Base-by-base conservation (phyloP, 2,888 invertebrate species). In the Galeopsomyia nigrocyanea region DNA sequence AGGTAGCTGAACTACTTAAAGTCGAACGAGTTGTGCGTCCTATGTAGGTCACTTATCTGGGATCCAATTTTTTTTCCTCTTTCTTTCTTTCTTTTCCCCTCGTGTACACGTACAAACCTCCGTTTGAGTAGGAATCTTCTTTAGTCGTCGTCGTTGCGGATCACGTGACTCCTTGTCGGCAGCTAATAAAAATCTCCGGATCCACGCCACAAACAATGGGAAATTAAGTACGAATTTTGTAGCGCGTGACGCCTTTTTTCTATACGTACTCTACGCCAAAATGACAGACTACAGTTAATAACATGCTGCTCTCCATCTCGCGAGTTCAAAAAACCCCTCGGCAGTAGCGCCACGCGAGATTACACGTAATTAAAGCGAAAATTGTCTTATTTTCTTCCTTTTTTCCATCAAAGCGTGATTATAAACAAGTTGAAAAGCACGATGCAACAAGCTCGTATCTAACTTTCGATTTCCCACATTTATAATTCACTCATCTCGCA, bases 41-140 rank as follows among this genome's bases (percentile, higher is more conserved):
- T 49, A 78, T 77, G 74, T 77, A 68, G 77, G 78, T 78, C 76
- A 77, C 63, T 76, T 77, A 76, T 76, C 75, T 65, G 60, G 26
- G 72, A 78, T 80, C 77, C 75, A 65, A 78, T 78, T 78, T 78
- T 79, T 76, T 68, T 58, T 46, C 46, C 22, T 61, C 26, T 26
- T 26, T 53, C n/a, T 56, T 14, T 16, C 26, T 2, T 53, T 58
- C 16, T 31, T 39, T 7, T 7, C 19, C 17, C 16, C 5, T 5
- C 50, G 50, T 14, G n/a, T 26, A 55, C 49, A 51, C 57, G 16
- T 19, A 46, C 57, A 9, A 14, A 16, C 21, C 26, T 60, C 21
- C 50, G 31, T 67, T 64, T 49, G 46, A 31, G n/a, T n/a, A n/a
- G 10, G 57, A 65, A 73, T 68, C 64, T 57, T 62, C n/a, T n/a